phyloP scores from a whole-genome alignment of 2,797 vertebrate genomes.

The Sebastes iracundus region DNA sequence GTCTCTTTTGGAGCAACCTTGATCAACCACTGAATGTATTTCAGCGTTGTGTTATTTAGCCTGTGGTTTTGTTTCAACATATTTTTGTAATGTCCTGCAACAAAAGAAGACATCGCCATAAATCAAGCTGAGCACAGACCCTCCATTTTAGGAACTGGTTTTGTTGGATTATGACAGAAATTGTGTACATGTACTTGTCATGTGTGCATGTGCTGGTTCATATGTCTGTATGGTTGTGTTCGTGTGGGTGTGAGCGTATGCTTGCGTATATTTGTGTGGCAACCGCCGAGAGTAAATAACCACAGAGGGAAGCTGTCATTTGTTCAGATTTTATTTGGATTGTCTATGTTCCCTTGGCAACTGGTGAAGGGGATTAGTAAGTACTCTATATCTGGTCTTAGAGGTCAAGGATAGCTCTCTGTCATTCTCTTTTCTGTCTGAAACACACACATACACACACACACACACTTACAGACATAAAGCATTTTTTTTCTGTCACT shows the following conservation, averaged over 20 bases:
- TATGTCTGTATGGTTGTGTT: not conserved
- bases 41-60: not conserved
- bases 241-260: not conserved
- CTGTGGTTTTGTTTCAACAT: not conserved
- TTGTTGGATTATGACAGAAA: not conserved
- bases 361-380: slow-evolving; percentile 53
- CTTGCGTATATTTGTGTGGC: not conserved
- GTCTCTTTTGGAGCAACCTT: not conserved
- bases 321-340: slow-evolving; percentile 46
- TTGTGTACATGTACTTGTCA: not conserved
- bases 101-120: not conserved
- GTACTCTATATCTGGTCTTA: slow-evolving; percentile 51
- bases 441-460: not conserved
- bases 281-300: slow-evolving; percentile 29
- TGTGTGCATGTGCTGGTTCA: not conserved
- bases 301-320: slow-evolving; percentile 29
- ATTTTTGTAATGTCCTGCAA: not conserved
- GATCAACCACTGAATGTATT: not conserved
- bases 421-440: slow-evolving; percentile 37
- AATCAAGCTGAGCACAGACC: not conserved
- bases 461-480: not conserved
- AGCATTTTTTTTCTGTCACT: slow-evolving; percentile 23
- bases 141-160: not conserved
- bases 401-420: slow-evolving; percentile 61
- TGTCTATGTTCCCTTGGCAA: slow-evolving; percentile 59